A percentile compares a stretch with the other conserved stretches of the same genome.
Conservation (phyloP, 2,113 vertebrate genomes). For the Misgurnus anguillicaudatus region DNA sequence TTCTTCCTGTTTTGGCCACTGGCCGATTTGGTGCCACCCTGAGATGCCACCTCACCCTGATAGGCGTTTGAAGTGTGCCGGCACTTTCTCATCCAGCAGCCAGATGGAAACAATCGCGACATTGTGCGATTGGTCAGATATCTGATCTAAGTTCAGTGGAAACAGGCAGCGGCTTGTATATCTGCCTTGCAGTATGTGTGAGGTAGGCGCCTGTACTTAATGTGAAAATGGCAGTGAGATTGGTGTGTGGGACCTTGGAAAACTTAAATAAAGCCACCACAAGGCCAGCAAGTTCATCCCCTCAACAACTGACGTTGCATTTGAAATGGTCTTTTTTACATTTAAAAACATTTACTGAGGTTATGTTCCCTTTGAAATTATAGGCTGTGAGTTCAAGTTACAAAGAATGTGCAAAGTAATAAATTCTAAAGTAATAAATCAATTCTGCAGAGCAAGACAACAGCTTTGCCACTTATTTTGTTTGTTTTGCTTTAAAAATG, state of each 20-base stretch:
- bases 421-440: too few species aligned
- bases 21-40: not conserved
- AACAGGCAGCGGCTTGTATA: not conserved
- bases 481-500: too few species aligned
- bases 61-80: not conserved
- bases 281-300: not conserved
- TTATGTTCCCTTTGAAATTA: too few species aligned
- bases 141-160: constrained; percentile 27
- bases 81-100: constrained; percentile 11
- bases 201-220: constrained; percentile 33
- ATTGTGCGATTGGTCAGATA: constrained; percentile 6
- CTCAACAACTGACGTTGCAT: too few species aligned
- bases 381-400: too few species aligned
- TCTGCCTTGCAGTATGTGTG: not conserved
- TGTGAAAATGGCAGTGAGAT: constrained; percentile 32
- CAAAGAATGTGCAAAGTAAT: too few species aligned
- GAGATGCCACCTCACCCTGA: not conserved
- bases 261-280: not conserved
- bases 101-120: constrained; percentile 17
- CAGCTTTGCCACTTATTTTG: too few species aligned
- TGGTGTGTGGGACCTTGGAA: not conserved
- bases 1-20: not conserved
- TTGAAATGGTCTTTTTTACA: too few species aligned
- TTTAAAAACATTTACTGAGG: too few species aligned
- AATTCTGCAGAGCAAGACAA: too few species aligned